Base-by-base conservation (phyloP, 1,140 invertebrate species). In the Aethina tumida region DNA sequence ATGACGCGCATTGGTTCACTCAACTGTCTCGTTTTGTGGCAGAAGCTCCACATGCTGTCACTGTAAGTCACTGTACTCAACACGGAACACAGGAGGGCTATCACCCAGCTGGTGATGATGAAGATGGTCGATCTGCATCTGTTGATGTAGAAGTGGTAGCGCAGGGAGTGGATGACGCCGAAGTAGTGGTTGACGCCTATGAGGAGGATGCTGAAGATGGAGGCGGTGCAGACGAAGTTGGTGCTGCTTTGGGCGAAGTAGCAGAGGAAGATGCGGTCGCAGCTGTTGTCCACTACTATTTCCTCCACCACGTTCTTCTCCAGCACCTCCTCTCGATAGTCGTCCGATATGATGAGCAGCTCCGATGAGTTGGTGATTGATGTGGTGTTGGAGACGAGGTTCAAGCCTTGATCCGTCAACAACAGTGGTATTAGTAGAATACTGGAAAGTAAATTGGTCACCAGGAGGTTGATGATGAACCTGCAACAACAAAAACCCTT, bases 131-230 rank as follows among this genome's bases (percentile, higher is more conserved):
- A 81, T 26, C 78, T 75, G 6, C 75, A 63, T 49, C 83, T 77
- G 49, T 85, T 75, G 39, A 92, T 71, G 18, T 79, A 73, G 9
- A 76, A 75, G 43, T 84, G 79, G 58, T 91, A 90, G n/a, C 83
- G 75, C 14, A 91, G 66, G 0, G 87, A 87, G 57, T 86, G 82
- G 4, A 85, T 82, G 18, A 93, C 84, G 1, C 87, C 88, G 44
- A 83, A 80, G 60, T 88, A 90, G 51, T 90, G 81, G 55, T 93
- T 88, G 2, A 88, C 63, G 1, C 84, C 82, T 21, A 93, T 87
- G 6, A 91, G 69, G 5, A 88, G 69, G 4, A 90, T 57, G 32
- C 59, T 59, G 29, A 62, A 50, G 20, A 62, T 62, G 10, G 70
- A 71, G 1, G 67, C 65, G 8, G 71, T 67, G 26, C 71, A 66